phyloP scores from a whole-genome alignment of 2,797 vertebrate genomes.

The Phoebastria nigripes region DNA sequence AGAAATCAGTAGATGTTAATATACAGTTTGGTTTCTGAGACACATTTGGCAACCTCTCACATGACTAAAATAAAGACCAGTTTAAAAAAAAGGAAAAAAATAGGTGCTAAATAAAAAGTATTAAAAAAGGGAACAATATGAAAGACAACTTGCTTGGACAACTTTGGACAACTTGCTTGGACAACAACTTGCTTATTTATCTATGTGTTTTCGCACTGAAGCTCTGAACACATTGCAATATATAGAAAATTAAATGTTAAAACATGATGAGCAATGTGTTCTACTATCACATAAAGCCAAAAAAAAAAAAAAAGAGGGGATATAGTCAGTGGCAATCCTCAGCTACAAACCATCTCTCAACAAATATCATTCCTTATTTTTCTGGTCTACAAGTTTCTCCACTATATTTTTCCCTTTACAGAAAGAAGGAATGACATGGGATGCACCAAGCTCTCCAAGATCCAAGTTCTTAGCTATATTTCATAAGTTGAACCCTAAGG shows the following conservation, averaged over 20 bases:
- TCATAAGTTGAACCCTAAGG: neutral
- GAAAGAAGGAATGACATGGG: neutral
- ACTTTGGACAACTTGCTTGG: neutral
- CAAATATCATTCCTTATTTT: neutral
- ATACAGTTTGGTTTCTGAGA: neutral
- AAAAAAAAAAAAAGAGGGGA: neutral
- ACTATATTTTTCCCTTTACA: neutral
- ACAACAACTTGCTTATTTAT: neutral
- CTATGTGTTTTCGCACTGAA: neutral
- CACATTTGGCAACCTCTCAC: slow-evolving; percentile 7
- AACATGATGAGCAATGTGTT: neutral
- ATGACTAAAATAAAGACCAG: neutral
- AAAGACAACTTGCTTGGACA: neutral
- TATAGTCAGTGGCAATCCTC: neutral
- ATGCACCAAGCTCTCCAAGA: neutral
- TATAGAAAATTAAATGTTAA: neutral
- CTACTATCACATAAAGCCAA: neutral
- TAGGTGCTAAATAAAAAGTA: neutral
- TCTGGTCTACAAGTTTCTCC: neutral
- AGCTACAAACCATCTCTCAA: neutral
- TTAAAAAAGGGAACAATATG: neutral
- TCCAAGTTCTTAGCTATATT: neutral
- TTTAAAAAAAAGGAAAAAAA: neutral
- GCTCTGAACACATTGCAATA: neutral
- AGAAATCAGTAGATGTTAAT: slow-evolving; percentile 54